A percentile compares a stretch with the other conserved stretches of the same genome.
Evolutionary conservation across 30 jellyfish, hydroid and myxozoan genomes (phyloP).

Genomic region (Mastigias papua): DNA sequence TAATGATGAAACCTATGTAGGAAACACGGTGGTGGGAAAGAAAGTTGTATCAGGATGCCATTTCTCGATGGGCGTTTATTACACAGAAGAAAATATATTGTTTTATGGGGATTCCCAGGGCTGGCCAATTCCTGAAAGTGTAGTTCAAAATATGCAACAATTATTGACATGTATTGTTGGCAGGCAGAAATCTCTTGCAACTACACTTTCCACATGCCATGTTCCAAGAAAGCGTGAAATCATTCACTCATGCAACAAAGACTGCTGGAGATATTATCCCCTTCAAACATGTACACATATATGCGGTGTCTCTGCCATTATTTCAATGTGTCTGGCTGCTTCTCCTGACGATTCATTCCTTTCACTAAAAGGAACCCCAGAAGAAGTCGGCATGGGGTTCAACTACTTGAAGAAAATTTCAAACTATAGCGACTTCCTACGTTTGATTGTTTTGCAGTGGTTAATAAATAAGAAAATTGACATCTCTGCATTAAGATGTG

Average conservation of each 20-base stretch:
- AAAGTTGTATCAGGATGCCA: not conserved
- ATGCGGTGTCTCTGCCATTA: not conserved
- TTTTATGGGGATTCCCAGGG: conserved; percentile 35
- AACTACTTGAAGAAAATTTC: not conserved
- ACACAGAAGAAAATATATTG: not conserved
- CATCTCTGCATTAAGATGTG: not conserved
- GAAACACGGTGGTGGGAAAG: not conserved
- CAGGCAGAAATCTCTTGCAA: not conserved
- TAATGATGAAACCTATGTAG: not conserved
- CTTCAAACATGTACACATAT: not conserved
- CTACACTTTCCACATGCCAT: not conserved
- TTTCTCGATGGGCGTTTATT: conserved; percentile 31
- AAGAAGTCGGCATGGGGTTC: not conserved
- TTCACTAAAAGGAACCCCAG: not conserved
- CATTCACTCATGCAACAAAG: not conserved
- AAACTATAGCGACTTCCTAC: not conserved
- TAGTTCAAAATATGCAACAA: not conserved
- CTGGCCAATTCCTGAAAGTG: conserved; percentile 27
- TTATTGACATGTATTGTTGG: not conserved
- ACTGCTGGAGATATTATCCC: not conserved
- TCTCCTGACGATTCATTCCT: not conserved
- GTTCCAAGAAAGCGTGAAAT: not conserved
- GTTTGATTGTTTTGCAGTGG: not conserved
- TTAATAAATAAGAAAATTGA: not conserved
- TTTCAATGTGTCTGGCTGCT: not conserved